A percentile compares a stretch with the other conserved stretches of the same genome.
phyloP scores from a whole-genome alignment of 2,113 vertebrate species.

The Myotis davidii region DNA sequence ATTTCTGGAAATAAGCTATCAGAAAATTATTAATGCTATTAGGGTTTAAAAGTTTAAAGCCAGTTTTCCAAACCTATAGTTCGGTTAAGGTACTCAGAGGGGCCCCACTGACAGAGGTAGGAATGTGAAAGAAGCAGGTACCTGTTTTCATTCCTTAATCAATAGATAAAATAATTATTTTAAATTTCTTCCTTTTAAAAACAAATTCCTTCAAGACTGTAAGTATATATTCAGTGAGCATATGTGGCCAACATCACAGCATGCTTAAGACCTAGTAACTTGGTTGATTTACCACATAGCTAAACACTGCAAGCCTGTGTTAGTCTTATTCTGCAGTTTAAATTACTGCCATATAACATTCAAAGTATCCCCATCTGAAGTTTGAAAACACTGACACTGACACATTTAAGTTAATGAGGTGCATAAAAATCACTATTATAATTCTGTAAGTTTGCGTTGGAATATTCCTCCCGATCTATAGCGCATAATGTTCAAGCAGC shows the following conservation, averaged over 20 bases:
- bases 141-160: conserved; percentile 14
- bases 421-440: neutral
- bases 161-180: conserved; percentile 20
- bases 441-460: neutral
- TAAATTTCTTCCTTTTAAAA: conserved; percentile 36
- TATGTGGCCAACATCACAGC: neutral
- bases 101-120: neutral
- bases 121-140: neutral
- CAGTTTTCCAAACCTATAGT: neutral
- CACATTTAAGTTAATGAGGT: neutral
- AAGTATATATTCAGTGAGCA: neutral
- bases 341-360: neutral
- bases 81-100: neutral
- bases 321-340: neutral
- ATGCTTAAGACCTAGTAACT: neutral
- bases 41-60: neutral
- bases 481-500: neutral
- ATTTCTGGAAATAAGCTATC: conserved; percentile 51
- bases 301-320: neutral
- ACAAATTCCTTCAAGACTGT: neutral
- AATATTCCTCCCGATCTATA: neutral
- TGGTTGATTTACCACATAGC: neutral
- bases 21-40: neutral
- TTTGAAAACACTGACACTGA: neutral
- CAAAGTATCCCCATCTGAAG: neutral